Base-by-base conservation (phyloP, 2,888 invertebrate species). In the Coecobrya sp. region DNA sequence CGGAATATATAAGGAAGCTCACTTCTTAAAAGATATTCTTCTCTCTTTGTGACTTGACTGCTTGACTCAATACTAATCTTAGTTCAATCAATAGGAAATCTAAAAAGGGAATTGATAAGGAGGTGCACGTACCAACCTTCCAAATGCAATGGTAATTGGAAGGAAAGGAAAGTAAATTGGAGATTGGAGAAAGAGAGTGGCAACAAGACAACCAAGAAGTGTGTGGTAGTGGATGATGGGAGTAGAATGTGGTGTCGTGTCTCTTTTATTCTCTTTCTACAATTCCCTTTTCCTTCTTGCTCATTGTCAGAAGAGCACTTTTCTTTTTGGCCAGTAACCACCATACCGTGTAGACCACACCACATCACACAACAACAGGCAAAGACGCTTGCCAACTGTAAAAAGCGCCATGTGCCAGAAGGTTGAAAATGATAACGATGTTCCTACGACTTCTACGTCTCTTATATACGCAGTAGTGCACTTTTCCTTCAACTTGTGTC, bases 101-200 rank as follows among this genome's bases (percentile, higher is more conserved):
- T 49, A 52, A 52, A 49, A 52, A 13, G 82, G 62, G 62, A 62
- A 82, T 82, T 82, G 82, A 82, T 82, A 82, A 82, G 59, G 59
- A 30, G 81, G 55, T 55, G 49, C 81, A 73, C 36, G 73, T 81
- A 55, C 52, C 81, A 22, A 8, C 11, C 49, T 19, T 11, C 49
- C 19, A 82, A 82, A 82, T 36, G 82, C 55, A 82, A 59, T 59
- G 62, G 62, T 82, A 59, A 82, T 82, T 82, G 82, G 59, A 59
- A 52, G 62, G 62, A 73, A 73, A 42, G 8, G 42, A 42, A 42
- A 45, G 73, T 19, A 73, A 73, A 73, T 73, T 73, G 73, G 73
- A 45, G 73, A 73, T 73, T 36, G 73, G 68, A 30, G 68, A 68
- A 68, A 68, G 68, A 11, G 30, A 68, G 19, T 68, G 30, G 68